A percentile compares a stretch with the other conserved stretches of the same genome.
These are phyloP conservation scores for Vireo griseus DNA, from an alignment of 2,797 vertebrate species.

Conservation along the genomic window DNA sequence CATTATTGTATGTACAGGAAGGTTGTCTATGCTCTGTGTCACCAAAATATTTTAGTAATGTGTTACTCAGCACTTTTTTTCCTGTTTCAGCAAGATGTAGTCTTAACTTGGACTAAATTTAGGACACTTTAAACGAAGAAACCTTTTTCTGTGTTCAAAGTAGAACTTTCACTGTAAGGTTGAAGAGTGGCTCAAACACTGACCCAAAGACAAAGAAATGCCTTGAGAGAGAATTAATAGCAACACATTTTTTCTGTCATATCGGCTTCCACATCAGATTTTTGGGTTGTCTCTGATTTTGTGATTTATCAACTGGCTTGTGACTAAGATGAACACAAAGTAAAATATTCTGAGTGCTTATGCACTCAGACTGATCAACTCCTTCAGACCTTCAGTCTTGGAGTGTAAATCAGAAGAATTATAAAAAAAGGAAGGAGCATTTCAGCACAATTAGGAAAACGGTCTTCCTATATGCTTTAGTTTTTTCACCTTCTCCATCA, in stretches of 20 bases:
- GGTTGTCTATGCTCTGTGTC: accelerated
- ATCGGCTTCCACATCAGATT: not conserved
- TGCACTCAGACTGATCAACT: not conserved
- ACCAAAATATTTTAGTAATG: not conserved
- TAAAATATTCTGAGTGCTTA: not conserved
- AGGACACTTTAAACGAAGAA: not conserved
- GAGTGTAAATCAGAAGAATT: not conserved
- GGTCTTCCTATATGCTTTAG: not conserved
- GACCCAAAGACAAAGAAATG: not conserved
- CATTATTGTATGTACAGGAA: not conserved
- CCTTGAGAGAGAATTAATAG: not conserved
- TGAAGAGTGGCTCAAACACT: not conserved
- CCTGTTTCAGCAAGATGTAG: not conserved
- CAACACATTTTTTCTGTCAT: not conserved
- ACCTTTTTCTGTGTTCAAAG: not conserved
- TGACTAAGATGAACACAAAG: not conserved
- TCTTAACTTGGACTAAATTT: not conserved
- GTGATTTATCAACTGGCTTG: not conserved
- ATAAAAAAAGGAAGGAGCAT: not conserved
- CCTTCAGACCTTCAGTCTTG: not conserved
- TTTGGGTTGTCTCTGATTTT: not conserved
- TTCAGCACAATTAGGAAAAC: not conserved
- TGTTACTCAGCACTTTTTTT: not conserved
- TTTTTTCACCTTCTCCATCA: not conserved
- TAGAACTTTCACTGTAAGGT: not conserved